Base-by-base conservation (phyloP, 2,888 invertebrate species). In the Syrista parreyssii region DNA sequence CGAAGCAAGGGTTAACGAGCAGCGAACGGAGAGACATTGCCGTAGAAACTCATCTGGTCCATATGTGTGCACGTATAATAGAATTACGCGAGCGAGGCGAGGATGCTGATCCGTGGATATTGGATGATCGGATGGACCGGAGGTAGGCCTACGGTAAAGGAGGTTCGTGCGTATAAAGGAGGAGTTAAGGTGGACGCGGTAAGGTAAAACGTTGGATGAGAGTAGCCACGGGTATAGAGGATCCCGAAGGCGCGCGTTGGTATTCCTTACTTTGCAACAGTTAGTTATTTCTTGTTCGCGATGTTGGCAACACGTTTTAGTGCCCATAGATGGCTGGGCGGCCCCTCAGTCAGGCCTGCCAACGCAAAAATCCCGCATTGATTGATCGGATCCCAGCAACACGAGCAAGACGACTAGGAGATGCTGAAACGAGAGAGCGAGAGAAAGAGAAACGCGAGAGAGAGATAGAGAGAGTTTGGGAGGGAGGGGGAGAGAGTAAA, bases 291-390 rank as follows among this genome's bases (percentile, higher is more conserved):
- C 89, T 89, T 89, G 86, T 87, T 85, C 83, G 85, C 84, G 84
- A 88, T 88, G 87, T 89, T 88, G 87, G 87, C 86, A 86, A 88
- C 89, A 89, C 88, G 89, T 88, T 89, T 88, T 87, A 88, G 86
- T 88, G 85, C 76, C 89, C 89, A 84, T 89, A 89, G 88, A 89
- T 87, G 89, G 89, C 79, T 80, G 86, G 82, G 86, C 87, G 86
- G 88, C 82, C 86, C 83, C 83, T 85, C 85, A 82, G 86, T 83
- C 82, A 82, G 84, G 81, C 80, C 85, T 82, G 82, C 80, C 84
- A 84, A 85, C 81, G 84, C 86, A 87, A 89, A 88, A 89, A 88
- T 89, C 84, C 82, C 85, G 86, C 86, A 89, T 87, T 88, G 88
- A 89, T 89, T 88, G 89, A 89, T 89, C 89, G 89, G 82, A 83